Conservation (phyloP, 2,797 vertebrate species). For the Nyctalus aviator region DNA sequence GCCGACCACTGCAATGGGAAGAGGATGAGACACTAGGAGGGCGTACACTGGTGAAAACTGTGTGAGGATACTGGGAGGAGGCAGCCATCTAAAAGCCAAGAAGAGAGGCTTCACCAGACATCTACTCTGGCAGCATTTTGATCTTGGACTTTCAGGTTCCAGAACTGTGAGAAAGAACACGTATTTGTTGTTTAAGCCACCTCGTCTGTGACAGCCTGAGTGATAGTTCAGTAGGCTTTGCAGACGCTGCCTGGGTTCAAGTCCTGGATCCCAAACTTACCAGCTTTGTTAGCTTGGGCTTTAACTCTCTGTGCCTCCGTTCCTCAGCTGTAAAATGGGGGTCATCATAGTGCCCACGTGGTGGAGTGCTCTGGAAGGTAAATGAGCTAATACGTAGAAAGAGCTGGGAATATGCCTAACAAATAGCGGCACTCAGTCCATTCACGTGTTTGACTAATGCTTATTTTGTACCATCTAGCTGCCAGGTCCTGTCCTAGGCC, state of each 20-base stretch:
- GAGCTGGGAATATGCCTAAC: not conserved
- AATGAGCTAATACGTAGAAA: not conserved
- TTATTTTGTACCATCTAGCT: not conserved
- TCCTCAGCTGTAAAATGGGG: not conserved
- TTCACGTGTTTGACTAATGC: not conserved
- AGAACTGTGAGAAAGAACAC: not conserved
- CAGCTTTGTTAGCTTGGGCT: not conserved
- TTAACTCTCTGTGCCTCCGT: not conserved
- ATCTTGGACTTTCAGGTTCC: not conserved
- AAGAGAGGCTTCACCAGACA: not conserved
- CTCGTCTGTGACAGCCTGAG: not conserved
- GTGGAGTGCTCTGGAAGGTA: not conserved
- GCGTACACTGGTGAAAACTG: not conserved
- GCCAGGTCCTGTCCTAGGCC: not conserved
- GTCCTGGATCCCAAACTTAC: not conserved
- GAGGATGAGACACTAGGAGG: not conserved
- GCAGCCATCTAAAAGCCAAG: not conserved
- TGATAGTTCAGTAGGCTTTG: not conserved
- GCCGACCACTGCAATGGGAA: not conserved
- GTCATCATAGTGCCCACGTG: not conserved
- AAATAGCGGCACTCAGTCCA: not conserved
- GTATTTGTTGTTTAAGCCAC: not conserved
- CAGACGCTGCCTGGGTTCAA: not conserved
- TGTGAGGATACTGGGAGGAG: not conserved
- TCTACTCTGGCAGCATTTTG: not conserved